Evolutionary conservation across 2,888 invertebrate species (phyloP).

Genomic region (Conchocele bisecta): DNA sequence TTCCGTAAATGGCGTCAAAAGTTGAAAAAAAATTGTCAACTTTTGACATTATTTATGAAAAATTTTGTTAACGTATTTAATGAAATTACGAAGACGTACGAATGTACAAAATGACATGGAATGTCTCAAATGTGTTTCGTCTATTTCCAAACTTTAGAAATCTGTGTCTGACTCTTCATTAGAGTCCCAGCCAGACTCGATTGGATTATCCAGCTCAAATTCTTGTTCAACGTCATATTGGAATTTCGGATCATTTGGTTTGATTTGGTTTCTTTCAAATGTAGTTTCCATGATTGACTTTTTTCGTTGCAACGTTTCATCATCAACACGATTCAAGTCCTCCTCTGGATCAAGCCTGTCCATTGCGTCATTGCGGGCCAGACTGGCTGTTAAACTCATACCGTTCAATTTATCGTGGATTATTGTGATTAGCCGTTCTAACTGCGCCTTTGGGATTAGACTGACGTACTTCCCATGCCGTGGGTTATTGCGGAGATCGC

Average conservation of each 20-base stretch:
- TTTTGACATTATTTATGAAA: too few species aligned
- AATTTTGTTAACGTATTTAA: too few species aligned
- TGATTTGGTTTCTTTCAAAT: constrained; percentile 83
- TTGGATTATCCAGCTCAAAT: constrained; percentile 75
- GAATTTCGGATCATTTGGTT: constrained; percentile 83
- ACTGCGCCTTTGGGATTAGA: constrained; percentile 80
- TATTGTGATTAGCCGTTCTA: constrained; percentile 83
- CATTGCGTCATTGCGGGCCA: constrained; percentile 79
- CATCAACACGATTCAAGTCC: constrained; percentile 83
- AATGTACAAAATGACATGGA: too few species aligned
- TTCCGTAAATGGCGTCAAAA: too few species aligned
- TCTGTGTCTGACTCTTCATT: constrained; percentile 71
- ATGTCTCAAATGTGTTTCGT: too few species aligned
- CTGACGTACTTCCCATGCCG: constrained; percentile 82
- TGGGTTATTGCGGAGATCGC: constrained; percentile 78
- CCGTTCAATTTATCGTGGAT: constrained; percentile 83
- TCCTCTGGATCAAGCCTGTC: constrained; percentile 83
- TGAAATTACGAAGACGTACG: too few species aligned
- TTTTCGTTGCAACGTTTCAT: constrained; percentile 82
- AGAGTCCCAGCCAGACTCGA: constrained; percentile 83
- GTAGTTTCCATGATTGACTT: constrained; percentile 84
- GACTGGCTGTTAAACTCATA: constrained; percentile 80
- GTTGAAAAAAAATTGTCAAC: too few species aligned
- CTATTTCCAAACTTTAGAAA: too few species aligned
- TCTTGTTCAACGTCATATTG: constrained; percentile 84